These are phyloP conservation scores for Cerceris rybyensis DNA, from an alignment of 2,888 invertebrate genomes.

Conservation along the genomic window DNA sequence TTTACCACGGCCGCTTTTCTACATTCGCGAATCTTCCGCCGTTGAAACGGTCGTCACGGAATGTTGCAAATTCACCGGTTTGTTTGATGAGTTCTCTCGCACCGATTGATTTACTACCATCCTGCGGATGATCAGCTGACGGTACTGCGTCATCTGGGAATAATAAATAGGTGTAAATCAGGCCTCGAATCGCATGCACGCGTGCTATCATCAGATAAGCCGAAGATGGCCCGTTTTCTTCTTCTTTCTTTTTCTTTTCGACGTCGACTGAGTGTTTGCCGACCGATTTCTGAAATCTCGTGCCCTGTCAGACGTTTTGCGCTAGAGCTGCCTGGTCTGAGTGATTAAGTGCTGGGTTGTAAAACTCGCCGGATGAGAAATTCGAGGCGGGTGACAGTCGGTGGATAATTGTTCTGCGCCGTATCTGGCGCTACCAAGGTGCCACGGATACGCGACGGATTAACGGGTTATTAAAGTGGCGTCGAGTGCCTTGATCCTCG, in stretches of 20 bases:
- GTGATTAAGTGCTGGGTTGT: conserved; percentile 74
- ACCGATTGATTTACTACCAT: conserved; percentile 63
- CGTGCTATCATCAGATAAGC: conserved; percentile 73
- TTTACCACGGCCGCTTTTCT: too few species aligned
- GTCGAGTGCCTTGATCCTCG: conserved; percentile 69
- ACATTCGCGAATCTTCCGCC: not conserved
- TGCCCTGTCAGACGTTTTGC: conserved; percentile 50
- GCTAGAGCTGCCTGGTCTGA: conserved; percentile 53
- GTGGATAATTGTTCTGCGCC: conserved; percentile 50
- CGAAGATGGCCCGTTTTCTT: conserved; percentile 51
- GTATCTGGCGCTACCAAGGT: conserved; percentile 65
- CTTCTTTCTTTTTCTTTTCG: conserved; percentile 17
- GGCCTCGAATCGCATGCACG: conserved; percentile 64
- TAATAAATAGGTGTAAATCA: conserved; percentile 79
- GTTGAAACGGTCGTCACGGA: not conserved
- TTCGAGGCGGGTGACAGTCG: conserved; percentile 31
- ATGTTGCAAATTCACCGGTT: conserved; percentile 28
- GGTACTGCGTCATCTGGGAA: conserved; percentile 57
- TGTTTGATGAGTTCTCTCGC: conserved; percentile 55
- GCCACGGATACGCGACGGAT: conserved; percentile 62
- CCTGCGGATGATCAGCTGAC: conserved; percentile 62
- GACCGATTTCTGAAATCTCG: conserved; percentile 75
- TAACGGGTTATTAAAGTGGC: conserved; percentile 66
- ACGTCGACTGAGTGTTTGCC: conserved; percentile 70
- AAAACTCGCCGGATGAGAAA: conserved; percentile 68